Evolutionary conservation across 2,888 invertebrate species (phyloP), one percentile per base, ranked within the genome.

Genomic region (Agrochola lota): DNA sequence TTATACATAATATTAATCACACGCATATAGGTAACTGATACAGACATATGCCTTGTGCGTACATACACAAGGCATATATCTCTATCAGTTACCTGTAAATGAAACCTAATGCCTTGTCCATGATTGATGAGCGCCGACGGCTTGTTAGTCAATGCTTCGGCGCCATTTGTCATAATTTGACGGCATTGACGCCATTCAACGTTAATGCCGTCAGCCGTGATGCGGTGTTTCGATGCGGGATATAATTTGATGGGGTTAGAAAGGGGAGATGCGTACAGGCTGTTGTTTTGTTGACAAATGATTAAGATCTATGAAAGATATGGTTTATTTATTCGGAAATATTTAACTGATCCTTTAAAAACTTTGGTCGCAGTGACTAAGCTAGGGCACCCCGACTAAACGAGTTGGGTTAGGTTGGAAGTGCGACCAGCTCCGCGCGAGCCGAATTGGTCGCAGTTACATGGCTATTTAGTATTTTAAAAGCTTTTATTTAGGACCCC

Each of bases 151-250:
- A 78, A 88, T 82, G 75, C 68, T 72, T 70, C 70, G 80, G 43
- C 78, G 85, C 90, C 87, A 94, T 95, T 92, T 91, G 92, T 95
- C 95, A 95, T 94, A 91, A 94, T 94, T 92, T 92, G 92, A 92
- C 90, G 90, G 87, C 90, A 92, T 91, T 92, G 92, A 74, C 78
- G 78, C 30, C 49, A 64, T 72, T 63, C 52, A 35, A 91, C 90
- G 90, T 87, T 92, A 92, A 93, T 93, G 91, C 89, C 85, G 35
- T 74, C 75, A 73, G 71, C 52, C 26, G 62, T 75, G 81, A 66
- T 78, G 52, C 43, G 81, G 74, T 71, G 73, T 52, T 78, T 71
- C 68, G 62, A 12, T 66, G 68, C 59, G 76, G 68, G 66, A 66
- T 83, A 81, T 87, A 81, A 88, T 88, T 76, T 88, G 80, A 86